Base-by-base conservation (phyloP, 1,140 invertebrate species). In the Onthophagus taurus region DNA sequence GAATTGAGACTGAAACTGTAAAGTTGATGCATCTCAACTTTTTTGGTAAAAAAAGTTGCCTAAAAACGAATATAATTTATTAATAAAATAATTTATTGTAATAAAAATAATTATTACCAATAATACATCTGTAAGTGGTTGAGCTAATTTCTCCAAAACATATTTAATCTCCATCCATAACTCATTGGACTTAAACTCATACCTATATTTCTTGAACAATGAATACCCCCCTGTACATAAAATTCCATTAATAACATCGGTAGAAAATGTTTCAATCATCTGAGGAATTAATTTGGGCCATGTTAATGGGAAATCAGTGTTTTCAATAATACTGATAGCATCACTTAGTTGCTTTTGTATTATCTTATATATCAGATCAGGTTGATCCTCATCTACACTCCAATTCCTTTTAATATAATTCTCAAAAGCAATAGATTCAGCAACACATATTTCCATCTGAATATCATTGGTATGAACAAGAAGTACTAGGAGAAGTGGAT, bases 151-250 rank as follows among this genome's bases (percentile, higher is more conserved):
- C 24, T 93, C 89, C 31, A 97, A 65, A 1, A 97, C 94, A 74
- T 89, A 89, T 69, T 96, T 96, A 37, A 99, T 98, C 71, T 98
- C 95, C 39, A 78, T 78, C 94, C 94, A 99, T 0, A 99, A 70
- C 47, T 78, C 72, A 60, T 97, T 81, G 4, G 91, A 95, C 70
- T 97, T 95, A 57, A 95, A 94, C 68, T 97, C 93, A 63, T 86
- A 90, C 37, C 92, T 76, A 68, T 97, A 99, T 58, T 89, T 78
- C 67, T 94, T 92, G 67, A 98, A 97, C 6, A 99, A 70, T 0
- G 93, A 97, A 69, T 97, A 91, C n/a, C n/a, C n/a, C 0, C 89
- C 92, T 1, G 94, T 97, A 52, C 89, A 78, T 2, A 99, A 69
- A 0, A 97, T 82, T 7, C 94, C 93, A 71, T 97, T 96, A 30